Conservation (phyloP, 2,113 vertebrate species). For the Cacatua alba region DNA sequence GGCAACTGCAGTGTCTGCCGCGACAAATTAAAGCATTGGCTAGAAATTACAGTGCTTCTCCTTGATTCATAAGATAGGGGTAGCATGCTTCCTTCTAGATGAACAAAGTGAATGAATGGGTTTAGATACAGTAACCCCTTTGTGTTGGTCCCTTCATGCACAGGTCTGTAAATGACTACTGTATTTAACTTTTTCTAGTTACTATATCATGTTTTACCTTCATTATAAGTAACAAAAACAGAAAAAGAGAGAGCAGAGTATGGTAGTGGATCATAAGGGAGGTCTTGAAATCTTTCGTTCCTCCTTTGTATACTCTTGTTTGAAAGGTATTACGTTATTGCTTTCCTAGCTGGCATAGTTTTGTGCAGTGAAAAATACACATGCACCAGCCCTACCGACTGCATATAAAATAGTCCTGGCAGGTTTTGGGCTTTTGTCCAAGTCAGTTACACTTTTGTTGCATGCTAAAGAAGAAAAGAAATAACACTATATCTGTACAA, state of each 20-base stretch:
- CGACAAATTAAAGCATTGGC: background rate
- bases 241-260: background rate
- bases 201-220: background rate
- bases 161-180: background rate
- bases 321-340: background rate
- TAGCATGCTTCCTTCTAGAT: background rate
- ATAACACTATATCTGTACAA: background rate
- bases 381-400: background rate
- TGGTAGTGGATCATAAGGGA: background rate
- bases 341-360: background rate
- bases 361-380: background rate
- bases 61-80: background rate
- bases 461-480: background rate
- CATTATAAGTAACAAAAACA: background rate
- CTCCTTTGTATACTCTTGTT: background rate
- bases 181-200: background rate
- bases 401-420: background rate
- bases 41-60: background rate
- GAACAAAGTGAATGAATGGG: background rate
- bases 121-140: constrained; percentile 5
- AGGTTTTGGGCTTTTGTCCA: background rate
- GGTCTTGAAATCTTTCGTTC: background rate
- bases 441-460: background rate
- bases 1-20: background rate
- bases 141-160: background rate